Conservation (phyloP, 2,888 invertebrate species). For the Parnassius orleans region DNA sequence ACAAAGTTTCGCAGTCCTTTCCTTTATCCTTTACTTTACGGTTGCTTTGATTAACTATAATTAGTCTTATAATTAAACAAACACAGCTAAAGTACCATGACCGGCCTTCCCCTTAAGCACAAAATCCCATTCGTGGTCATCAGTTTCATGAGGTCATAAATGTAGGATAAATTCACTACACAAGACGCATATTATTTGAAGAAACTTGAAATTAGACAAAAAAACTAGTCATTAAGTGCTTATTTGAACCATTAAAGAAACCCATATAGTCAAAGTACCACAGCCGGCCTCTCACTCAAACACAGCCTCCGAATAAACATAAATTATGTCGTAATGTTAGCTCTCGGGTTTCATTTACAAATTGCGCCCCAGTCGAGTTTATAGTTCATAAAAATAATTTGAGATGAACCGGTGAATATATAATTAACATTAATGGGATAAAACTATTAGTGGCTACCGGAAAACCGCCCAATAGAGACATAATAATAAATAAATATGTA, state of each 20-base stretch:
- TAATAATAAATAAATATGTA: conserved; percentile 78
- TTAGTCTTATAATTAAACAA: too few species aligned
- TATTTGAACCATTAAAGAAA: conserved; percentile 2
- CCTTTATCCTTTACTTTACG: too few species aligned
- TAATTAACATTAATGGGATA: conserved; percentile 77
- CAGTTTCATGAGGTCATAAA: too few species aligned
- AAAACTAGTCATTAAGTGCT: background rate
- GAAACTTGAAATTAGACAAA: too few species aligned
- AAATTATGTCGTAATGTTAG: conserved; percentile 49
- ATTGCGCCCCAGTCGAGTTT: conserved; percentile 63
- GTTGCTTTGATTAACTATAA: too few species aligned
- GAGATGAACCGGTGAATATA: conserved; percentile 70
- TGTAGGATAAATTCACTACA: too few species aligned
- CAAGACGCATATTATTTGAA: too few species aligned
- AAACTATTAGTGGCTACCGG: conserved; percentile 79
- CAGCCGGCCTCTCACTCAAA: conserved; percentile 28
- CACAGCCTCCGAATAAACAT: conserved; percentile 47
- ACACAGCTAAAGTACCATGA: too few species aligned
- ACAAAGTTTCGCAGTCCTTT: too few species aligned
- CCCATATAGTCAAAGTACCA: conserved; percentile 2
- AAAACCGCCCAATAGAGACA: conserved; percentile 76
- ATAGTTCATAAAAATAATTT: conserved; percentile 75
- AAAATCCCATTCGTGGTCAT: too few species aligned
- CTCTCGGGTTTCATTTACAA: conserved; percentile 68
- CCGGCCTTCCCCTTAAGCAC: too few species aligned